Percentiles rank a stretch among this genome's conserved stretches.
phyloP scores from a whole-genome alignment of 64 coral and sea anemone species.

The Montipora efflorescens region DNA sequence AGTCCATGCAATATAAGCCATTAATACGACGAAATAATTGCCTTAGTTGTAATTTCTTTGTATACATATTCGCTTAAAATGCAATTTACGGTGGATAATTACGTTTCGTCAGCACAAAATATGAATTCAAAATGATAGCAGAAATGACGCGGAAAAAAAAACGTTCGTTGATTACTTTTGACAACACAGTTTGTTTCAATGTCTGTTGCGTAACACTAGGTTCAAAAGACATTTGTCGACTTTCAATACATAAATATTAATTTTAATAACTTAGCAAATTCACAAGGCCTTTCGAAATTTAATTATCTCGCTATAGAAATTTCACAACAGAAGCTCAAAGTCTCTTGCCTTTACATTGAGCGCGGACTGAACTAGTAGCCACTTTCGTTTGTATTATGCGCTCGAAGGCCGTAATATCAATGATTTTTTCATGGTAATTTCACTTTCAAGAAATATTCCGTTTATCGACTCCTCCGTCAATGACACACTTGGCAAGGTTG shows the following conservation, averaged over 20 bases:
- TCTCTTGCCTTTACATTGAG: neutral
- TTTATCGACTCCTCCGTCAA: neutral
- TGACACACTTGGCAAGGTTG: neutral
- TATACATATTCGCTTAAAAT: slow-evolving; percentile 97
- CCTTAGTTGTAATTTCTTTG: slow-evolving; percentile 77
- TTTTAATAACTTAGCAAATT: slow-evolving; percentile 56
- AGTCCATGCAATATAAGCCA: slow-evolving; percentile 78
- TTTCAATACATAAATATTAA: slow-evolving; percentile 32
- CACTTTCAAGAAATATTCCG: slow-evolving; percentile 34
- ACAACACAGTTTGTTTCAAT: slow-evolving; percentile 37
- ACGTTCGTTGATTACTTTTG: neutral
- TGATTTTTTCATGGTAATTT: neutral
- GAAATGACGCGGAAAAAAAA: neutral
- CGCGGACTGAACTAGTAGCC: neutral
- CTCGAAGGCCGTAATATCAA: neutral
- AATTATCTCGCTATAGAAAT: slow-evolving; percentile 31
- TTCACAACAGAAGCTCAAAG: slow-evolving; percentile 3
- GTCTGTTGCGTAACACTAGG: neutral
- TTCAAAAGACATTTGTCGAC: neutral
- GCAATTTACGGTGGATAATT: slow-evolving; percentile 77
- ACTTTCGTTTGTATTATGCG: neutral
- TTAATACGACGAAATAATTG: slow-evolving; percentile 87
- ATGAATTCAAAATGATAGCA: slow-evolving; percentile 40
- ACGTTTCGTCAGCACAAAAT: slow-evolving; percentile 36
- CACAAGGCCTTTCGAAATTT: slow-evolving; percentile 52